Percentiles rank a stretch among this genome's conserved stretches.
Conservation (phyloP, 2,888 invertebrate species). For the Orthosia gothica region DNA sequence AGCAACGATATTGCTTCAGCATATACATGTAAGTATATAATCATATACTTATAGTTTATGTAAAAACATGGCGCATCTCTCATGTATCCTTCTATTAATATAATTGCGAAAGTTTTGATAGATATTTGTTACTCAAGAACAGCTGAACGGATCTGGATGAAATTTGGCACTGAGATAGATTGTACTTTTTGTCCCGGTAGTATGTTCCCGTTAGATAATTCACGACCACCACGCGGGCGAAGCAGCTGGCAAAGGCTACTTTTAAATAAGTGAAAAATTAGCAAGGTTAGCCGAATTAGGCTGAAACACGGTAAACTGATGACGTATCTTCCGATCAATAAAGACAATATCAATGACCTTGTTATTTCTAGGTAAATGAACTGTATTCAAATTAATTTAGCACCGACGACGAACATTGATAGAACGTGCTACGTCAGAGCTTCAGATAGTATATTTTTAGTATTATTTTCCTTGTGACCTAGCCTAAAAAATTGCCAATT, state of each 20-base stretch:
- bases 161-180: no score
- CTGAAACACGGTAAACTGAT: constrained; percentile 27
- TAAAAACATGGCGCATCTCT: not conserved
- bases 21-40: constrained; percentile 65
- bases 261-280: not conserved
- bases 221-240: no score
- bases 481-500: not conserved
- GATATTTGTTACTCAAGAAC: no score
- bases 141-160: no score
- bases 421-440: constrained; percentile 8
- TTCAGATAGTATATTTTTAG: not conserved
- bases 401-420: not conserved
- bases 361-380: constrained; percentile 51
- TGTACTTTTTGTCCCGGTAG: no score
- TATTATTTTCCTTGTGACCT: not conserved
- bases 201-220: no score
- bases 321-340: constrained; percentile 23
- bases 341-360: constrained; percentile 50
- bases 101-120: no score
- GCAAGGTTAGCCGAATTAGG: not conserved
- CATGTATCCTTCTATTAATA: not conserved
- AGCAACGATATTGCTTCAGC: constrained; percentile 56
- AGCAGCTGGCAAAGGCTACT: not conserved
- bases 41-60: constrained; percentile 30
- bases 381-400: constrained; percentile 29